These are phyloP conservation scores for Phylloscopus collybita DNA, from an alignment of 2,797 vertebrate species.

Conservation along the genomic window DNA sequence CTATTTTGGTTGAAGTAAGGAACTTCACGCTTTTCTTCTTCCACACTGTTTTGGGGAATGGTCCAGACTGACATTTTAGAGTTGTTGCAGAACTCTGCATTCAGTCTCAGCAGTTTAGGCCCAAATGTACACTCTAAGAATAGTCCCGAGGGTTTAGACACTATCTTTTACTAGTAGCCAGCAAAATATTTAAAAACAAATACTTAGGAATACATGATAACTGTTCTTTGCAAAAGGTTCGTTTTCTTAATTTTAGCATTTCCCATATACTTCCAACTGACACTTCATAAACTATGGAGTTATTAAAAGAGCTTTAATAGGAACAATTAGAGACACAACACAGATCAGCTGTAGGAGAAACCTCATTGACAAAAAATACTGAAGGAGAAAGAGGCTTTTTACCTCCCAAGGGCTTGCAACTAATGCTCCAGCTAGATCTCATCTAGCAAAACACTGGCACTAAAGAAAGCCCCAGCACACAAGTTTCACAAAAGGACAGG, in stretches of 20 bases:
- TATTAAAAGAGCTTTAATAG: not conserved
- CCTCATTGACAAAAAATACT: not conserved
- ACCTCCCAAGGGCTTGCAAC: not conserved
- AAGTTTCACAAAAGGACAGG: not conserved
- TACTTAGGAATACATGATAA: not conserved
- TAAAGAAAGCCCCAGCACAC: not conserved
- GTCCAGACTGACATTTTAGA: not conserved
- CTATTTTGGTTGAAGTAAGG: not conserved
- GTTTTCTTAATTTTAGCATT: not conserved
- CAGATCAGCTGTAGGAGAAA: not conserved
- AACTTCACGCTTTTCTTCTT: not conserved
- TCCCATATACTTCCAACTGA: not conserved
- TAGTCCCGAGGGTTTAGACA: not conserved
- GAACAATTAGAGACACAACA: not conserved
- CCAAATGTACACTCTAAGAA: not conserved
- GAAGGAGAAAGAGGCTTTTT: not conserved
- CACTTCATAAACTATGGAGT: not conserved
- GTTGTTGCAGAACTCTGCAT: not conserved
- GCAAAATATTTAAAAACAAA: not conserved
- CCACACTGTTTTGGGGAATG: rapidly evolving
- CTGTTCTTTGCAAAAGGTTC: not conserved
- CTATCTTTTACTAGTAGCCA: not conserved
- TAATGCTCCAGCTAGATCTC: not conserved
- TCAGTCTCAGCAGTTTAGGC: not conserved
- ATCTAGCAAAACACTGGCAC: not conserved